Evolutionary conservation across 2,888 invertebrate species (phyloP), one percentile per base, ranked within the genome.

Genomic region (Orchestes rusci): DNA sequence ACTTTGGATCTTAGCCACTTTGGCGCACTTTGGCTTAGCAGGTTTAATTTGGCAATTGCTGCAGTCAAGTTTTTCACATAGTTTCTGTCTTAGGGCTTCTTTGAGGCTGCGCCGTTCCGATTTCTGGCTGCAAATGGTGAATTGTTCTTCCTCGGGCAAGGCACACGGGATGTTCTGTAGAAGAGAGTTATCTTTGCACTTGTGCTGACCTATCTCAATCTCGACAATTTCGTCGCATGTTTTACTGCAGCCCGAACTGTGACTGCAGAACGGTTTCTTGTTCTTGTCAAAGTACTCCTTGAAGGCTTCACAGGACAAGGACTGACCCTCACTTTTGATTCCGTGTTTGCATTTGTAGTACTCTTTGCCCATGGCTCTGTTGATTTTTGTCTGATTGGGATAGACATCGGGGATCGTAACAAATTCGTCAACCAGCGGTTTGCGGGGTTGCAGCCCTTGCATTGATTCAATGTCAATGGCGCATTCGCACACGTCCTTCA

Each of bases 401-500:
- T 28, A 47, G 17, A 43, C 23, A n/a, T 37, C 27, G 13, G 32
- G 3, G 43, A 44, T 34, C 39, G 30, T 8, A 37, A 28, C n/a
- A 18, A 13, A 2, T 19, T 23, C 16, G 36, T 39, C 16, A 19
- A 48, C 12, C 16, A 19, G 4, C 2, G 30, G 7, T n/a, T n/a
- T 37, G 2, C 32, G 5, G 1, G 52, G 53, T 28, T 53, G 53
- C 10, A 54, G 37, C 19, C 41, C 18, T 16, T 41, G 18, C 27
- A 38, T 29, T 28, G 30, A 18, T 28, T 53, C 44, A 4, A 36
- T 16, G 8, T 43, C 47, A 16, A 35, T 23, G 7, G 44, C 44
- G 31, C 57, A 58, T 39, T 54, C 51, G 8, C 52, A 47, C 4
- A 46, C 29, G 3, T 30, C 27, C 7, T 30, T 13, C 1, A 32